A percentile compares a stretch with the other conserved stretches of the same genome.
Conservation (phyloP, 2,797 vertebrate species). For the Lacerta agilis region DNA sequence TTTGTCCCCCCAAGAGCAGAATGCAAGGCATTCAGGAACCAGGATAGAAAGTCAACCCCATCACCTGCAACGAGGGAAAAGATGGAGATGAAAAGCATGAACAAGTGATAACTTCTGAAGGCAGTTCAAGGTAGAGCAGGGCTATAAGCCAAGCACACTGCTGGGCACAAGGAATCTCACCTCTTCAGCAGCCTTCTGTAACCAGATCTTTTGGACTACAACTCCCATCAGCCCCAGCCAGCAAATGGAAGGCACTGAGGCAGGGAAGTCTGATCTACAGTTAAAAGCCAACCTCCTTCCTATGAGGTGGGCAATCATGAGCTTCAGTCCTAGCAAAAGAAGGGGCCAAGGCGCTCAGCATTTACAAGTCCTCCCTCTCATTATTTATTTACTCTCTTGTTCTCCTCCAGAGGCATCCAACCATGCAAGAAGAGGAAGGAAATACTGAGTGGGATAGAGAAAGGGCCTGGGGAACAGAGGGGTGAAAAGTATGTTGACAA, state of each 20-base stretch:
- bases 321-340: background rate
- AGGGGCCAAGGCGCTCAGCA: background rate
- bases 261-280: too few species aligned
- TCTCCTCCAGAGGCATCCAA: background rate
- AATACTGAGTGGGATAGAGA: too few species aligned
- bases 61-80: conserved; percentile 82
- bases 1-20: conserved; percentile 94
- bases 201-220: too few species aligned
- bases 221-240: too few species aligned
- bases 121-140: background rate
- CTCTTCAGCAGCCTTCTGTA: background rate
- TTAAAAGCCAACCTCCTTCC: background rate
- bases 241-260: too few species aligned
- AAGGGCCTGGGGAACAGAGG: background rate
- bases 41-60: conserved; percentile 95
- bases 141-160: background rate
- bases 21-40: conserved; percentile 96
- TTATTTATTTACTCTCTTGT: background rate
- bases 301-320: background rate
- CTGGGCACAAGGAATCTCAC: background rate
- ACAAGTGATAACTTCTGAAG: background rate
- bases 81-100: background rate
- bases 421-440: background rate
- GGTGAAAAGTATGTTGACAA: background rate
- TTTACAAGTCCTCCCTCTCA: too few species aligned